Evolutionary conservation across 2,888 invertebrate species (phyloP), one percentile per base, ranked within the genome.

Genomic region (Habroteleia sp.): DNA sequence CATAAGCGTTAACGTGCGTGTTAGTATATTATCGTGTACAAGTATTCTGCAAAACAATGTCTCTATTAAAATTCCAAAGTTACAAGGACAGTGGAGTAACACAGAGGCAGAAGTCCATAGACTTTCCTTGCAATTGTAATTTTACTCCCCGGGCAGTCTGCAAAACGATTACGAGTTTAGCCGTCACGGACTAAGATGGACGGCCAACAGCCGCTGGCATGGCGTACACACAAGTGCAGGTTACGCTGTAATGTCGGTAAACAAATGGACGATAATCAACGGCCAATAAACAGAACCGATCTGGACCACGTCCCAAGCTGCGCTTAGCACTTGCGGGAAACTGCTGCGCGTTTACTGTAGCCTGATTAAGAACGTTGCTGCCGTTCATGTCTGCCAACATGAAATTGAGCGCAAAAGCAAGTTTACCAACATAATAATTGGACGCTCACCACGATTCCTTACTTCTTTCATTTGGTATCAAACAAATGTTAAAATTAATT

Each of bases 231-330:
- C 62, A 46, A 62, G 44, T 69, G 54, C 52, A 58, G 48, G 27
- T 23, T 52, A 63, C 62, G 44, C 63, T 65, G 66, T 74, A 71
- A 78, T 66, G 74, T 62, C 62, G 65, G 72, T 68, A 76, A 76
- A 74, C 73, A 77, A 68, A 66, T 58, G 63, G 76, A 76, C 68
- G 74, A 75, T 77, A 62, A 73, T 58, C 72, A 71, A 74, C 76
- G 72, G 68, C 76, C 73, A 52, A 74, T 76, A 76, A 79, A 72
- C 76, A 74, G 74, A 63, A 69, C 74, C 62, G 65, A 66, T 65
- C 66, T 69, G 62, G 20, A 54, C 60, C 37, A 42, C 42, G 56
- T 31, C 48, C 71, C 54, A 74, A 68, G 63, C 56, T 68, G 62
- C 48, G 48, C 33, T 54, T 56, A 46, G 54, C 73, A 44, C 68